A percentile compares a stretch with the other conserved stretches of the same genome.
phyloP scores from a whole-genome alignment of 2,888 invertebrate genomes.

The Reticulitermes lucifugus region DNA sequence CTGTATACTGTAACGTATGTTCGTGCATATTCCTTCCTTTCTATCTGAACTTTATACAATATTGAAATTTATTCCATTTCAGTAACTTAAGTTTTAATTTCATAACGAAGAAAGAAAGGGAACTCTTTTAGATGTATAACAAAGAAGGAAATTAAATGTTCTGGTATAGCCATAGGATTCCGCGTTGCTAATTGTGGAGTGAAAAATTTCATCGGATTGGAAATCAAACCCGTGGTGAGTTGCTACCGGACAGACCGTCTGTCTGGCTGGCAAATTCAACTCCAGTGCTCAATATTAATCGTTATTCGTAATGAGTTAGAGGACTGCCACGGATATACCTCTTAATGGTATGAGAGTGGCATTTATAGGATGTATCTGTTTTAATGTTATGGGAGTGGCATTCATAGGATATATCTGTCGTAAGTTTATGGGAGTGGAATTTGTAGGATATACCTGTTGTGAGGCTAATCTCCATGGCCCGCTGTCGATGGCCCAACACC shows the following conservation, averaged over 20 bases:
- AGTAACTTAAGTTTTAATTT: too few species aligned
- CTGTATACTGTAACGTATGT: too few species aligned
- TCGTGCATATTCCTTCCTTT: too few species aligned
- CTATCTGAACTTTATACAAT: too few species aligned
- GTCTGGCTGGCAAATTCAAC: neutral
- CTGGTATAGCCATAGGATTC: neutral
- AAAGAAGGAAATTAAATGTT: too few species aligned
- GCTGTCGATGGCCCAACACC: slow-evolving; percentile 96
- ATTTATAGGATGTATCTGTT: too few species aligned
- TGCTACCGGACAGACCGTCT: too few species aligned
- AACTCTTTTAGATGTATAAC: too few species aligned
- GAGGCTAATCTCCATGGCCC: slow-evolving; percentile 95
- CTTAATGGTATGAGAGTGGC: too few species aligned
- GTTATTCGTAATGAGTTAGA: neutral
- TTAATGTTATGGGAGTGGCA: neutral
- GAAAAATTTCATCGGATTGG: slow-evolving; percentile 1
- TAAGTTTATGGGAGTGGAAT: slow-evolving; percentile 52
- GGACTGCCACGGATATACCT: neutral
- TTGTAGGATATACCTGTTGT: slow-evolving; percentile 84
- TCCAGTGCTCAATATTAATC: neutral
- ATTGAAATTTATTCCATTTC: too few species aligned
- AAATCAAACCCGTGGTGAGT: too few species aligned
- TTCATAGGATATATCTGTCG: slow-evolving; percentile 21
- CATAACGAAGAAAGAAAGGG: too few species aligned
- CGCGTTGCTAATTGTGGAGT: neutral